Base-by-base conservation (phyloP, 2,113 vertebrate species). In the Scatophagus argus region DNA sequence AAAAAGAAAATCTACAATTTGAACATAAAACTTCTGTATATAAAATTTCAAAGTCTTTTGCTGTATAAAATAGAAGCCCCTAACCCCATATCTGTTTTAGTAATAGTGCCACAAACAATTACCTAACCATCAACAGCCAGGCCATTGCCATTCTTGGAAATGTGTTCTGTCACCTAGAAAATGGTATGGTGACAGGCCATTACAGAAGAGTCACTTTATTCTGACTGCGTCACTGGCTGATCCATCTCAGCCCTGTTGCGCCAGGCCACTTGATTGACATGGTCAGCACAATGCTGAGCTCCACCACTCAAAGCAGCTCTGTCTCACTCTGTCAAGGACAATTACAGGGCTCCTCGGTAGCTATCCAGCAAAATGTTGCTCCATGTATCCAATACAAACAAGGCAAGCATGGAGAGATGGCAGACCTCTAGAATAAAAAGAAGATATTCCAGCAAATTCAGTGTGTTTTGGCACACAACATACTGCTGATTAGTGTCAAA, bases 181-280 rank as follows among this genome's bases (percentile, higher is more conserved):
- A 86, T 85, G 67, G 70, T 74, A 25, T 54, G 66, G 83, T 31
- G 87, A 93, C 92, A 91, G 89, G 80, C 85, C 89, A 93, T 93
- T 93, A 93, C 78, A 87, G 84, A 87, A 75, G 79, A 87, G 85
- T 82, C 83, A 69, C 77, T 90, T 88, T 71, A 90, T 88, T 91
- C 78, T 52, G 63, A 73, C 78, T 67, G 78, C 27, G 29, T 84
- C 83, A 88, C 64, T 17, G 60, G 73, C 74, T 82, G 83, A 86
- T 84, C 69, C 34, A n/a, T 74, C 71, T 75, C 68, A 51, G 78
- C 58, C 52, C 0, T 8, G 52, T 68, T 72, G 69, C 59, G 55
- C 77, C 21, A 46, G 76, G 81, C 63, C 77, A 59, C 43, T 79
- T 91, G 89, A 93, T 85, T 91, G 91, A 91, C 90, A 69, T 46